Percentiles rank a stretch among this genome's conserved stretches.
phyloP scores from a whole-genome alignment of 2,888 invertebrate species.

The Mesorhabditis spiculigera region DNA sequence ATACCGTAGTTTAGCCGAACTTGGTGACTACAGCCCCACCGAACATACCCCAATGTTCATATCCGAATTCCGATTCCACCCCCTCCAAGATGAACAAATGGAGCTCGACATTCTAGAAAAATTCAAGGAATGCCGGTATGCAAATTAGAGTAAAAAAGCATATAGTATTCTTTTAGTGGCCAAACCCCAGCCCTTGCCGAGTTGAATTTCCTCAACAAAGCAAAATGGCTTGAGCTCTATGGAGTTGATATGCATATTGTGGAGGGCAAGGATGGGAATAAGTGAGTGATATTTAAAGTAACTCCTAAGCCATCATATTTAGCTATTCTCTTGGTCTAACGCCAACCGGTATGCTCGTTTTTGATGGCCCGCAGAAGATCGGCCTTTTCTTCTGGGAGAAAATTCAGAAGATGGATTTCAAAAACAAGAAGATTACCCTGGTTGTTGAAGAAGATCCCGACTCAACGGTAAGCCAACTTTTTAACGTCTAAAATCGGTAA shows the following conservation, averaged over 20 bases:
- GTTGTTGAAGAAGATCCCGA: slow-evolving; percentile 98
- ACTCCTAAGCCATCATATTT: neutral
- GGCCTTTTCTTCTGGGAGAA: slow-evolving; percentile 98
- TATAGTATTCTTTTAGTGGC: slow-evolving; percentile 64
- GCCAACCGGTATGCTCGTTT: slow-evolving; percentile 95
- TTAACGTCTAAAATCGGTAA: neutral
- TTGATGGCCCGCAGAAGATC: slow-evolving; percentile 90
- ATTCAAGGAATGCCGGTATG: slow-evolving; percentile 66
- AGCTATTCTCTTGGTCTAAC: slow-evolving; percentile 89
- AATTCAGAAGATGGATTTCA: slow-evolving; percentile 94
- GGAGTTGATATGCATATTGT: slow-evolving; percentile 98
- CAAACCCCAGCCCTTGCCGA: slow-evolving; percentile 92
- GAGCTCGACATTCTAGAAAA: slow-evolving; percentile 89
- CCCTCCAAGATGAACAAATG: slow-evolving; percentile 69
- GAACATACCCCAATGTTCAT: slow-evolving; percentile 92
- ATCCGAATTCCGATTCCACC: slow-evolving; percentile 95
- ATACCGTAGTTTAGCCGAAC: slow-evolving; percentile 74
- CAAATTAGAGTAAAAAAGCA: neutral
- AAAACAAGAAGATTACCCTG: slow-evolving; percentile 91
- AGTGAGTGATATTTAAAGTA: slow-evolving; percentile 59
- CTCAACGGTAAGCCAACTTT: slow-evolving; percentile 64
- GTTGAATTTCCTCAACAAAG: slow-evolving; percentile 80
- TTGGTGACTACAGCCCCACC: slow-evolving; percentile 89
- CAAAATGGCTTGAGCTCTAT: slow-evolving; percentile 96
- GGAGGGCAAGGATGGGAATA: slow-evolving; percentile 77